Base-by-base conservation (phyloP, 2,113 vertebrate genomes). In the Lophura nycthemera region DNA sequence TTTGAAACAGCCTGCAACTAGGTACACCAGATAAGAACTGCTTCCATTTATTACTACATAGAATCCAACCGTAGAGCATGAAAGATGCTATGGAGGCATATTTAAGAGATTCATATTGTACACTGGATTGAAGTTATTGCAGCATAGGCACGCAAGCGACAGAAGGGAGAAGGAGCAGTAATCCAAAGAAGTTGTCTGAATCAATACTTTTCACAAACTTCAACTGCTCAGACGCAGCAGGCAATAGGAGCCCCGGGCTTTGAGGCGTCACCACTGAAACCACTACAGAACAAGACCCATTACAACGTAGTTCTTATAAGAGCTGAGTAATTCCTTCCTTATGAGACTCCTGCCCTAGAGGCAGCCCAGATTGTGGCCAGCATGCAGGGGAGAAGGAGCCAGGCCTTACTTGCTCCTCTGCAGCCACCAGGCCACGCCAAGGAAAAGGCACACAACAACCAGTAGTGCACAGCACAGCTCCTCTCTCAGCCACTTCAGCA, bases 21-120 rank as follows among this genome's bases (percentile, higher is more conserved):
- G 50, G 57, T 77, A 83, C 29, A 47, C 32, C 70, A 91, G 65
- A 65, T 93, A 96, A 71, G 92, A 90, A 90, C 88, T 86, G 70
- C 57, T 95, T 72, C 74, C 86, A 71, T 83, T 94, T 94, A 88
- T 91, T 73, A 71, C 82, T 83, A 16, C 8, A 72, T 27, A 57
- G 57, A n/a, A 96, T 78, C 38, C 47, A 82, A 79, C 87, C 91
- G 61, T 57, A 71, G 79, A 82, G 40, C 43, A 89, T 43, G 89
- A 93, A 91, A 87, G 78, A 63, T 85, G 38, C 43, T 69, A 63
- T 29, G 72, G 78, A 84, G 38, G 64, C 25, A 22, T 17, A 50
- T n/a, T 78, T 52, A 76, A 91, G 36, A n/a, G 43, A 87, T 85
- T 95, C 84, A 69, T 11, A 67, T 13, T n/a, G 38, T 24, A 79